Base-by-base conservation (phyloP, 1,140 invertebrate species). In the Ectropis grisescens region DNA sequence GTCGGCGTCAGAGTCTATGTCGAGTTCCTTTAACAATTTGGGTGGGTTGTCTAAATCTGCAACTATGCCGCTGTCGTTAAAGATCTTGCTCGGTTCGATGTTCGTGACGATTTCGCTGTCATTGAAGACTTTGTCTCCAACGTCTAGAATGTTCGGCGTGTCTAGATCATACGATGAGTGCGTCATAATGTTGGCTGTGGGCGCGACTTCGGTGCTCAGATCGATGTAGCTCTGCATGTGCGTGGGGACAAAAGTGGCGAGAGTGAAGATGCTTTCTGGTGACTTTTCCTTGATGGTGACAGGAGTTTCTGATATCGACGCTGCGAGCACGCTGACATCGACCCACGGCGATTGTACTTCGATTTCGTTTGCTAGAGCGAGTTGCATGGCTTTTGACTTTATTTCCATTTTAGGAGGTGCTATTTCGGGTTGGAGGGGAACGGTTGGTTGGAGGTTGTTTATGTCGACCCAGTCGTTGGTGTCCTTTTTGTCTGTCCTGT, bases 331-430 rank as follows among this genome's bases (percentile, higher is more conserved):
- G 35, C 86, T 88, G 1, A 89, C 88, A 48, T 91, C 87, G 4
- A 89, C 82, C 90, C 90, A 91, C 2, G 88, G 85, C 5, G 87
- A 87, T 40, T 90, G 87, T 19, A 89, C 71, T 71, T 91, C 90
- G 37, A 91, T 86, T 50, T 91, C 89, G n/a, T 88, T 88, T 0
- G 89, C 89, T 33, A 91, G 75, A 4, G 90, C 88, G 34, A 91
- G 53, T 54, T 91, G 86, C 29, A 91, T 82, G 1, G 89, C 89
- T 67, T 89, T 88, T 27, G 62, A 48, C 47, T 70, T 69, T 1
- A 67, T 39, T 48, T 78, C 61, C 13, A 69, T 39, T 44, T 70
- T 72, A 19, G 25, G 27, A 15, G 31, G 26, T 11, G 31, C 27
- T 0, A 33, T 16, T 5, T 33, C 26, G 1, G 33, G 4, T 2